Conservation (phyloP, 1,140 invertebrate genomes). For the Apis dorsata region DNA sequence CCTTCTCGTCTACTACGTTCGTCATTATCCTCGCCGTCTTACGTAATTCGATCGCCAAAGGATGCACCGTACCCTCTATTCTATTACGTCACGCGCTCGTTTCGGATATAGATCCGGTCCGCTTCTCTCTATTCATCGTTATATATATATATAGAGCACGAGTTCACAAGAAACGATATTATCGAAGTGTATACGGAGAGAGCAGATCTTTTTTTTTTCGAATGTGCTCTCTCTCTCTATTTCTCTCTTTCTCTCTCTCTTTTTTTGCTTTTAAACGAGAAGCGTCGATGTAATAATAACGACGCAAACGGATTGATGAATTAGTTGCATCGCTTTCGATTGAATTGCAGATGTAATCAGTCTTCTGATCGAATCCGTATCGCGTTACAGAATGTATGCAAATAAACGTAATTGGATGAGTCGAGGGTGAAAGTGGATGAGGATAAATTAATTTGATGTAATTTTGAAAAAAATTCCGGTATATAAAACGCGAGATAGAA, state of each 20-base stretch:
- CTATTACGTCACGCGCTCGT: conserved; percentile 15
- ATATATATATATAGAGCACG: background rate
- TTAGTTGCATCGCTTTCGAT: conserved; percentile 1
- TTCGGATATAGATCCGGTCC: background rate
- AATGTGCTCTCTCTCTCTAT: too few relatives aligned
- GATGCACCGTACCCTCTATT: conserved; percentile 5
- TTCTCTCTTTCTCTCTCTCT: background rate
- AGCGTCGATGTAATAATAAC: background rate
- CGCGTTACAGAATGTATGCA: conserved; percentile 9
- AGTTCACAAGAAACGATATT: background rate
- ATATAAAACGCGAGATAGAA: background rate
- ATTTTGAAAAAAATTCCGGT: background rate
- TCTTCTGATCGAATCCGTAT: background rate
- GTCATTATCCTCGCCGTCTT: conserved; percentile 44
- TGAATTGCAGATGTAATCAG: conserved; percentile 37
- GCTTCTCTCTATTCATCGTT: background rate
- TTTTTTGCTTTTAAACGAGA: background rate
- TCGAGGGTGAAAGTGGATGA: background rate
- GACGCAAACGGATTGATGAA: background rate
- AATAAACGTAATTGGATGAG: conserved; percentile 9
- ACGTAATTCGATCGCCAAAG: conserved; percentile 32
- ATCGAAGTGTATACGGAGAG: background rate
- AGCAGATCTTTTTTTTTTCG: background rate
- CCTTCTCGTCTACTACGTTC: background rate
- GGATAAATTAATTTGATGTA: background rate